These are phyloP conservation scores for Schlechtendalia chinensis DNA, from an alignment of 1,140 invertebrate species.

Conservation along the genomic window DNA sequence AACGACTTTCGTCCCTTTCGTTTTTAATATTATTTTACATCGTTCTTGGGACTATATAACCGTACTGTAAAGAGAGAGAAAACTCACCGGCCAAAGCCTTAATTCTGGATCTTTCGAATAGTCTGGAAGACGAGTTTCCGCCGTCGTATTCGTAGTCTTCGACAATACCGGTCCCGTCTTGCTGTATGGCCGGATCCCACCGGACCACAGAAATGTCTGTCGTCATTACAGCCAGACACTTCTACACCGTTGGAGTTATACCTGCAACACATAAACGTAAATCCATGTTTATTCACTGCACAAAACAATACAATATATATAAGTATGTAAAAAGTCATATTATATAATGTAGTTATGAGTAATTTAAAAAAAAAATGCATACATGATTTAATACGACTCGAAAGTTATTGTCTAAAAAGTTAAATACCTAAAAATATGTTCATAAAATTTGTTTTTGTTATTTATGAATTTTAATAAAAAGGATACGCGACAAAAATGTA, in stretches of 20 bases:
- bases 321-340: no score
- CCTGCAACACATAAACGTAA: background rate
- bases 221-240: slow-evolving; percentile 71
- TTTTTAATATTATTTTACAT: background rate
- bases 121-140: slow-evolving; percentile 94
- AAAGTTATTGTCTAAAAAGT: no score
- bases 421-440: no score
- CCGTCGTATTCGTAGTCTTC: slow-evolving; percentile 98
- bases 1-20: background rate
- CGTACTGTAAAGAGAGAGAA: background rate
- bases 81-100: slow-evolving; percentile 91
- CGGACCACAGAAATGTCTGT: slow-evolving; percentile 95
- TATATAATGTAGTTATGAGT: no score
- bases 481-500: no score
- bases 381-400: no score
- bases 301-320: no score
- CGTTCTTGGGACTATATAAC: background rate
- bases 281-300: no score
- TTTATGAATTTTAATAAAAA: no score
- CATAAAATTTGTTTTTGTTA: no score
- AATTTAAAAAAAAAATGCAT: no score
- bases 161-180: slow-evolving; percentile 70
- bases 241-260: slow-evolving; percentile 33
- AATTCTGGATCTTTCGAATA: slow-evolving; percentile 98
- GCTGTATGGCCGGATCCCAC: slow-evolving; percentile 84